phyloP scores from a whole-genome alignment of 2,113 vertebrate genomes.

The Gopherus evgoodei region DNA sequence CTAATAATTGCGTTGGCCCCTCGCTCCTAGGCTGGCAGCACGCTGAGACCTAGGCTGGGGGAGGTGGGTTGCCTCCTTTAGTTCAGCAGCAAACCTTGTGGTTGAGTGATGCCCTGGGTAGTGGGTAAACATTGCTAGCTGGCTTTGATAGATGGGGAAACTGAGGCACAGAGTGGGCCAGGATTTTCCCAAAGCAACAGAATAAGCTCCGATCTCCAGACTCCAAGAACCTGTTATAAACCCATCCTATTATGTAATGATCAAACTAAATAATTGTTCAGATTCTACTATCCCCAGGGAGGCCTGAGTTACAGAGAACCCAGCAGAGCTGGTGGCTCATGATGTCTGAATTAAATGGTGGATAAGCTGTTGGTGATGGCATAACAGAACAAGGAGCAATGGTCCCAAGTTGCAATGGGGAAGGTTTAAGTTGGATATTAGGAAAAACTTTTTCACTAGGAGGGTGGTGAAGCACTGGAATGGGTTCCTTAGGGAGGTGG shows the following conservation, averaged over 20 bases:
- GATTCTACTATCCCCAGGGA: not conserved
- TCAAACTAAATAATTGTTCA: not conserved
- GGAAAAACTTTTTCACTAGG: too few relatives aligned
- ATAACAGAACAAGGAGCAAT: not conserved
- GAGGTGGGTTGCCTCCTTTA: not conserved
- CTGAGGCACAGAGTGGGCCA: not conserved
- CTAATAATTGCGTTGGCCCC: not conserved
- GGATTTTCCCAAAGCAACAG: not conserved
- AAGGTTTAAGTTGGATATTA: too few relatives aligned
- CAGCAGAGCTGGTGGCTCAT: not conserved
- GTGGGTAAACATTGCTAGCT: not conserved
- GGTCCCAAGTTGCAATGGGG: too few relatives aligned
- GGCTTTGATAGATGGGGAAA: not conserved
- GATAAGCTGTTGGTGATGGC: not conserved
- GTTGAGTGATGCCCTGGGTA: not conserved
- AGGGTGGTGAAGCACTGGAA: too few relatives aligned
- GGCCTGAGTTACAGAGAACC: not conserved
- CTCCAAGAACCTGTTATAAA: not conserved
- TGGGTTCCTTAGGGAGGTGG: too few relatives aligned
- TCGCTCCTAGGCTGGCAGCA: not conserved
- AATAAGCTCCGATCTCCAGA: not conserved
- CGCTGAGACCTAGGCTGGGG: not conserved
- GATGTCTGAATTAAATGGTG: not conserved
- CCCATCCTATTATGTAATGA: not conserved
- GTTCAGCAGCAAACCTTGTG: not conserved